Evolutionary conservation across 2,797 vertebrate species (phyloP).

Genomic region (Onychomys leucogaster): DNA sequence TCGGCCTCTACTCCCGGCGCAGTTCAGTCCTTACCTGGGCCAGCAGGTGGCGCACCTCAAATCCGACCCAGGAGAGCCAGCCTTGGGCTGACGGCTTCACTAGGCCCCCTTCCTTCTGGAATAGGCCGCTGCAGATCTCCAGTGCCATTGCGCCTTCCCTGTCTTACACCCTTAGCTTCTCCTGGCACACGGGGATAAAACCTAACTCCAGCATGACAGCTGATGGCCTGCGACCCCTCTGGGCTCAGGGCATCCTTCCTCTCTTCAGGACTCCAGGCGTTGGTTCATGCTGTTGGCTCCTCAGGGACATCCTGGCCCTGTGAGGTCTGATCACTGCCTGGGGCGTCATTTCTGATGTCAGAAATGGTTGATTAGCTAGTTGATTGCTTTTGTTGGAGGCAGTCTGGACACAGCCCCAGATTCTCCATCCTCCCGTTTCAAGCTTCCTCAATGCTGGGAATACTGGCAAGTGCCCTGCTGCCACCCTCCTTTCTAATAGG

Average conservation of each 20-base stretch:
- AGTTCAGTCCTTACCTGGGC: background rate
- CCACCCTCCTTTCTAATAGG: background rate
- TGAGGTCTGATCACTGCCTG: background rate
- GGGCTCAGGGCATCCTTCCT: background rate
- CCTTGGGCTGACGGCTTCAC: background rate
- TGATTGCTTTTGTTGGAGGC: background rate
- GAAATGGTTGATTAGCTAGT: background rate
- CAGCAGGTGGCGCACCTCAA: background rate
- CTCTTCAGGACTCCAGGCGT: background rate
- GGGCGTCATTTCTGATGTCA: background rate
- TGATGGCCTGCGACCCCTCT: too few species aligned
- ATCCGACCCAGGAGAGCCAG: background rate
- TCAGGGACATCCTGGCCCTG: background rate
- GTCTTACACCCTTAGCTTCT: background rate
- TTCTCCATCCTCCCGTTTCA: background rate
- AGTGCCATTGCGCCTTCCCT: background rate
- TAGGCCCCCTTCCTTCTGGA: background rate
- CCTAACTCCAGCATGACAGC: background rate
- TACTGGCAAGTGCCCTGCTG: background rate
- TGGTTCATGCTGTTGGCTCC: background rate
- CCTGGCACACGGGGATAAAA: background rate
- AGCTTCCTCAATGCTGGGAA: background rate
- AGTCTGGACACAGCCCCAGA: background rate
- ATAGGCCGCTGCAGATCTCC: background rate
- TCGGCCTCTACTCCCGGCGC: background rate